A percentile compares a stretch with the other conserved stretches of the same genome.
These are phyloP conservation scores for Lasioglossum pauxillum DNA, from an alignment of 2,888 invertebrate genomes.

Conservation along the genomic window DNA sequence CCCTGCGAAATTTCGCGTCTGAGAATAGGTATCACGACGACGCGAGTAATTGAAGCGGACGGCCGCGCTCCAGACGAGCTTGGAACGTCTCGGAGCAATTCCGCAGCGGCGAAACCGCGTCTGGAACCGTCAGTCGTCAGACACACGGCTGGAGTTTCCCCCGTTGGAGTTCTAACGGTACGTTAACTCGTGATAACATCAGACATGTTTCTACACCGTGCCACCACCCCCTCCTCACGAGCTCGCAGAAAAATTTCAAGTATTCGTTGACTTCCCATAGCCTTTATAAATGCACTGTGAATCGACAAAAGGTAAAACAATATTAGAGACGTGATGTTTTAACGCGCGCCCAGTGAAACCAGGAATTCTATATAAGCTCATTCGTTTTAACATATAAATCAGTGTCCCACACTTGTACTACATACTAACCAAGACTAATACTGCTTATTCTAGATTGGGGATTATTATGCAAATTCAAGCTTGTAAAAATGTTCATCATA, in stretches of 20 bases:
- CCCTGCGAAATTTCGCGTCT: not conserved
- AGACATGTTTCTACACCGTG: not conserved
- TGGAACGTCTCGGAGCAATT: not conserved
- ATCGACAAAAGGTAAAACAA: too few species aligned
- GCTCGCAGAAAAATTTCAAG: conserved; percentile 15
- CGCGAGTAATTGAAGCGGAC: conserved; percentile 20
- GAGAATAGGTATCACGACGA: conserved; percentile 2
- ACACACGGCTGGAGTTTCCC: not conserved
- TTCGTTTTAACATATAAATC: not conserved
- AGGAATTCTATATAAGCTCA: too few species aligned
- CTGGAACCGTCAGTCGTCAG: not conserved
- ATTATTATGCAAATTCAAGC: not conserved
- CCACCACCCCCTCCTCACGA: too few species aligned
- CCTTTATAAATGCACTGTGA: too few species aligned
- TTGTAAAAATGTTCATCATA: too few species aligned
- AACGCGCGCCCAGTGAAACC: too few species aligned
- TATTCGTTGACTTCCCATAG: not conserved
- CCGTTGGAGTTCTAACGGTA: conserved; percentile 9
- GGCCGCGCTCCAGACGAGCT: not conserved
- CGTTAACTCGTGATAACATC: conserved; percentile 20
- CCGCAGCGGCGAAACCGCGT: conserved; percentile 6
- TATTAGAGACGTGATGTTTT: too few species aligned
- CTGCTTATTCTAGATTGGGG: not conserved
- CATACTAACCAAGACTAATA: not conserved
- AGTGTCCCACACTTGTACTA: not conserved